These are phyloP conservation scores for Apantesis nais DNA, from an alignment of 2,888 invertebrate genomes.

Conservation along the genomic window DNA sequence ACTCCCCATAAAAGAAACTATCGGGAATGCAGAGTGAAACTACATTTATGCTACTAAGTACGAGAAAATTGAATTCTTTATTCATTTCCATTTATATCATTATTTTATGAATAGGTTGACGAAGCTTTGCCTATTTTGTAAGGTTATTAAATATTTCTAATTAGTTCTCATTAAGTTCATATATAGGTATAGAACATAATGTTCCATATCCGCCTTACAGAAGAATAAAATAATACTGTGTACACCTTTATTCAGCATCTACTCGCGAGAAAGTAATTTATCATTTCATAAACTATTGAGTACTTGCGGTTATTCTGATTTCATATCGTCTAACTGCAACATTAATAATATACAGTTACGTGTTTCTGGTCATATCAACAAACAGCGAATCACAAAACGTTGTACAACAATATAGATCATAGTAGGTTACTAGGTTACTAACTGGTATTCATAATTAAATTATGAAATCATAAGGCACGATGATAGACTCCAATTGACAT, in stretches of 20 bases:
- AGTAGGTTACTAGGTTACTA: background rate
- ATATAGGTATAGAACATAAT: background rate
- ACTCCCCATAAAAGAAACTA: background rate
- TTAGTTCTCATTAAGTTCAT: background rate
- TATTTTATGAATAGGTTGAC: background rate
- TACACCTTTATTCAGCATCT: background rate
- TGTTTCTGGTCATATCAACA: conserved; percentile 4
- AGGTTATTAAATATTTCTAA: background rate
- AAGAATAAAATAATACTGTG: too few species aligned
- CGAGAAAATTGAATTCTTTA: background rate
- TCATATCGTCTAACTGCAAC: conserved; percentile 12
- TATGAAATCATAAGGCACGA: background rate
- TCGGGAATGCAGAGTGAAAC: background rate
- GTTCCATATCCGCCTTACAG: too few species aligned
- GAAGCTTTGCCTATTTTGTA: too few species aligned
- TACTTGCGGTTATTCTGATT: conserved; percentile 5
- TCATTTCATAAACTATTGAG: conserved; percentile 14
- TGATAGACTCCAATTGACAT: background rate
- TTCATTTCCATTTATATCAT: background rate
- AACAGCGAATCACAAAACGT: background rate
- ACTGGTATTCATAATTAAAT: background rate
- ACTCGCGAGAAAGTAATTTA: conserved; percentile 9
- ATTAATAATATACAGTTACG: conserved; percentile 11
- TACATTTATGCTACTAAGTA: background rate
- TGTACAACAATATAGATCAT: too few species aligned